These are phyloP conservation scores for Bubo blakistoni DNA, from an alignment of 2,113 vertebrate species.

Conservation along the genomic window DNA sequence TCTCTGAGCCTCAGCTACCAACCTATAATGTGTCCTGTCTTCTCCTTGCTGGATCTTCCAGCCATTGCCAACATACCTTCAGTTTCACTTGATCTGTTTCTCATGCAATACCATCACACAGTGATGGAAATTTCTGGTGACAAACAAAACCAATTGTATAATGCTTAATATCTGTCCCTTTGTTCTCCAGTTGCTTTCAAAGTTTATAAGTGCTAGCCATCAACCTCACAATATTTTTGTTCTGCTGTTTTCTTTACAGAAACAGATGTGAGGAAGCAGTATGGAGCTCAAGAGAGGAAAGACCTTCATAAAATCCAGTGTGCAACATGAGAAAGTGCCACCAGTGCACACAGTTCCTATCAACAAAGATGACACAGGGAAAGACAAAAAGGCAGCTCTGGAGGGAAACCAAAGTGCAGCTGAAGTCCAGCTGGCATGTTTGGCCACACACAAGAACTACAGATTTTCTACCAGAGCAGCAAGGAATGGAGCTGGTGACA, in stretches of 20 bases:
- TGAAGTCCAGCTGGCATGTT: constrained; percentile 26
- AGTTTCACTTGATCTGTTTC: neutral
- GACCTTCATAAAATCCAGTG: constrained; percentile 79
- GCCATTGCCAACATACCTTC: neutral
- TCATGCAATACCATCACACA: neutral
- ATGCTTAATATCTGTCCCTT: neutral
- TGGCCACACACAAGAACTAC: constrained; percentile 36
- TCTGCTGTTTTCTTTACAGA: constrained; percentile 51
- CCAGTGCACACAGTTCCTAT: neutral
- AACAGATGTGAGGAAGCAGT: neutral
- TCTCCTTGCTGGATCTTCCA: neutral
- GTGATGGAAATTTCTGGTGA: neutral
- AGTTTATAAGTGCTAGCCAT: neutral
- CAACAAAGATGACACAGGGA: neutral
- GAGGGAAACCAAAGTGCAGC: neutral
- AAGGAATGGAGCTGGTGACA: constrained; percentile 20
- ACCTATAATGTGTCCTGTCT: neutral
- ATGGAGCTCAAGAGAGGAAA: constrained; percentile 81
- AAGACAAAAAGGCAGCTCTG: neutral
- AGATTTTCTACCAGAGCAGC: constrained; percentile 34
- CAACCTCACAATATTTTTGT: neutral
- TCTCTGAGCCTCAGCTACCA: neutral
- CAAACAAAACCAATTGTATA: neutral
- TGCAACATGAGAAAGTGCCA: constrained; percentile 67
- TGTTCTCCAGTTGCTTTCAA: neutral